These are phyloP conservation scores for Shinisaurus crocodilurus DNA, from an alignment of 2,113 vertebrate species.

Conservation along the genomic window DNA sequence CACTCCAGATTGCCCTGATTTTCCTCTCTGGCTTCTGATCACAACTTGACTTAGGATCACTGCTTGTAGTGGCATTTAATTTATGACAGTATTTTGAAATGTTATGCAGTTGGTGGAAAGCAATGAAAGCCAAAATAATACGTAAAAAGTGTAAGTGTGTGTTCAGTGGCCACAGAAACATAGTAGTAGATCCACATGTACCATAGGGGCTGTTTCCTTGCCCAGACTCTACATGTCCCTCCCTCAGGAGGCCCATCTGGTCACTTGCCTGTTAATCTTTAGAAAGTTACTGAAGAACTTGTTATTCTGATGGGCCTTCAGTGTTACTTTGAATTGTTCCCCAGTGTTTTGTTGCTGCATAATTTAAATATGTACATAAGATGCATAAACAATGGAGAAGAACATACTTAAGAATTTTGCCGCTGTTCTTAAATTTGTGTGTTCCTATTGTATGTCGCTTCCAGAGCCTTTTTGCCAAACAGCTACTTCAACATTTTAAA, in stretches of 20 bases:
- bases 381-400: neutral
- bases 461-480: neutral
- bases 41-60: neutral
- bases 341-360: neutral
- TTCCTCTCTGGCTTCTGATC: neutral
- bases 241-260: neutral
- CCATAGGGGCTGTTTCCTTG: no score
- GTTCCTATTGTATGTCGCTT: neutral
- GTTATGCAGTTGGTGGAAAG: no score
- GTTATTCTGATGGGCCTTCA: neutral
- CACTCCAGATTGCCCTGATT: no score
- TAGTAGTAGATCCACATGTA: neutral
- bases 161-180: neutral
- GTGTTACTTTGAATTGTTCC: neutral
- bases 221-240: neutral
- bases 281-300: neutral
- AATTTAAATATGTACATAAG: neutral
- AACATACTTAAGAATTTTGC: neutral
- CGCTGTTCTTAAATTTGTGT: neutral
- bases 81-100: neutral
- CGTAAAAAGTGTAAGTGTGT: neutral
- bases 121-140: neutral
- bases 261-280: neutral
- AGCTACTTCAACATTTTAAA: neutral
- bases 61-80: neutral